Evolutionary conservation across 2,888 invertebrate genomes (phyloP).

Genomic region (Zele albiditarsus): DNA sequence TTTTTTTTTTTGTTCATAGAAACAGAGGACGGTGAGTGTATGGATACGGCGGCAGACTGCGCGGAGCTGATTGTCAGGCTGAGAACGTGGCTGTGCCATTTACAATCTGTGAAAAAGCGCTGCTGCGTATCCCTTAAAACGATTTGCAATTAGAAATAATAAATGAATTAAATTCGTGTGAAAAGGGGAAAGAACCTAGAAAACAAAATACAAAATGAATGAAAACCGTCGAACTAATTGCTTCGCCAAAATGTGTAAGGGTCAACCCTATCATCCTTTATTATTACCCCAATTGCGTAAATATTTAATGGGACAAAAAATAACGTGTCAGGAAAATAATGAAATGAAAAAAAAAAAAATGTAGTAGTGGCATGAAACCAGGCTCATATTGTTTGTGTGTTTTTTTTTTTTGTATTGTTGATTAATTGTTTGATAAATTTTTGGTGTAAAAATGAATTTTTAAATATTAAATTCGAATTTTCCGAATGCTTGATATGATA

Average conservation of each 20-base stretch:
- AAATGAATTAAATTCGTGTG: slow-evolving; percentile 47
- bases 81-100: slow-evolving; percentile 72
- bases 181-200: slow-evolving; percentile 44
- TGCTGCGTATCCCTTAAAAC: slow-evolving; percentile 71
- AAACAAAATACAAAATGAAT: slow-evolving; percentile 33
- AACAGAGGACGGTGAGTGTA: slow-evolving; percentile 71
- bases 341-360: not conserved
- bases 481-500: not conserved
- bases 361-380: not conserved
- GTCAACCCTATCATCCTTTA: not conserved
- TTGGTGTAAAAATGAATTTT: not conserved
- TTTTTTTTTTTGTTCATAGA: slow-evolving; percentile 49
- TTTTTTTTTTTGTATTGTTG: not conserved
- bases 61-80: slow-evolving; percentile 72
- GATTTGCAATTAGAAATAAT: slow-evolving; percentile 58
- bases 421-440: not conserved
- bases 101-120: slow-evolving; percentile 71
- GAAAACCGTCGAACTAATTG: not conserved
- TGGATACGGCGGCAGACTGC: slow-evolving; percentile 70
- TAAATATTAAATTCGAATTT: not conserved
- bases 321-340: not conserved
- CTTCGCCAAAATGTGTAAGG: not conserved
- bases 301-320: not conserved
- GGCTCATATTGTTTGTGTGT: not conserved
- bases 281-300: not conserved